A percentile compares a stretch with the other conserved stretches of the same genome.
Evolutionary conservation across 2,888 invertebrate species (phyloP).

Genomic region (Hecatera dysodea): DNA sequence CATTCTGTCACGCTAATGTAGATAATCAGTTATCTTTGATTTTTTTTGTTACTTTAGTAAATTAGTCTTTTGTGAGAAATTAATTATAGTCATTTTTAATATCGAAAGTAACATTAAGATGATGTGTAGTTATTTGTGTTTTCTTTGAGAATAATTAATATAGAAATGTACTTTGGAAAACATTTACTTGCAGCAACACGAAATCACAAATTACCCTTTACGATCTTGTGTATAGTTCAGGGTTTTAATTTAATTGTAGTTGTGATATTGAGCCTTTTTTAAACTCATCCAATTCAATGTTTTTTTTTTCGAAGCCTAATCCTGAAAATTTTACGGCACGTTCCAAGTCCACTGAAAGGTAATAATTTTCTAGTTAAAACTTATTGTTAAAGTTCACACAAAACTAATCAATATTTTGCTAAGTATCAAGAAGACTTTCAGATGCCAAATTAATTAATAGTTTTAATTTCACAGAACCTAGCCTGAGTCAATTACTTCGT

Average conservation of each 20-base stretch:
- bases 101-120: slow-evolving; percentile 13
- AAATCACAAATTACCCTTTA: slow-evolving; percentile 17
- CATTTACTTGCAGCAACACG: neutral
- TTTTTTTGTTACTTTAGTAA: slow-evolving; percentile 6
- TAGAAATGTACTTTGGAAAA: neutral
- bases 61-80: neutral
- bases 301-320: too few species aligned
- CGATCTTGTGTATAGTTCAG: neutral
- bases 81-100: slow-evolving; percentile 26
- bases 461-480: neutral
- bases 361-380: neutral
- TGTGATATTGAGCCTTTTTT: neutral
- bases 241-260: slow-evolving; percentile 14
- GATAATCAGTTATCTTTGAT: slow-evolving; percentile 19
- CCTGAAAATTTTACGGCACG: neutral
- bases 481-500: neutral
- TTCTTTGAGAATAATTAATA: neutral
- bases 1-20: slow-evolving; percentile 32
- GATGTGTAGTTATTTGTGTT: slow-evolving; percentile 3
- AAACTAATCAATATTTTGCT: neutral
- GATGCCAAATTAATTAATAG: neutral
- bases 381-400: neutral
- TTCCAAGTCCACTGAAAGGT: neutral
- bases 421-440: neutral
- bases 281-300: too few species aligned